Evolutionary conservation across 2,888 invertebrate species (phyloP).

Genomic region (Pasiphila rectangulata): DNA sequence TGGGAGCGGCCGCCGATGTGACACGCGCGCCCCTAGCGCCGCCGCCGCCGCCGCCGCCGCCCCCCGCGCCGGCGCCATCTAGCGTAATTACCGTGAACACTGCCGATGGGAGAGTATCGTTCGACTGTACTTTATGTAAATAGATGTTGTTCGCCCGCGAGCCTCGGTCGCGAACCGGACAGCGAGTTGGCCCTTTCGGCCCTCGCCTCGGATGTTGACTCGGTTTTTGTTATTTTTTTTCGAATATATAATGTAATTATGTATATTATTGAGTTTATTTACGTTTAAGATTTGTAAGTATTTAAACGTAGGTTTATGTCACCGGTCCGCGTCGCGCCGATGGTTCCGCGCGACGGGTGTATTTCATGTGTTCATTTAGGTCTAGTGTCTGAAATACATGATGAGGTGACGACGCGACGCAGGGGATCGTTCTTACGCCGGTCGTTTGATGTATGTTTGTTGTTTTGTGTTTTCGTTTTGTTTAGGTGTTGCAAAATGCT

Average conservation of each 20-base stretch:
- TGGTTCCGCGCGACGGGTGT: constrained; percentile 61
- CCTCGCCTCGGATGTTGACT: constrained; percentile 45
- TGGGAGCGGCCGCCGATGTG: constrained; percentile 78
- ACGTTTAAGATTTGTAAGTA: constrained; percentile 76
- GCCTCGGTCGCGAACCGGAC: background rate
- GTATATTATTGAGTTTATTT: constrained; percentile 80
- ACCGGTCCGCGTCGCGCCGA: constrained; percentile 55
- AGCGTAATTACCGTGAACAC: constrained; percentile 34
- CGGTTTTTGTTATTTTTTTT: constrained; percentile 62
- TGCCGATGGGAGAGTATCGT: constrained; percentile 22
- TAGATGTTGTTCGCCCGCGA: constrained; percentile 36
- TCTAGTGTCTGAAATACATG: constrained; percentile 74
- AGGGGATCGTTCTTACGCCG: constrained; percentile 61
- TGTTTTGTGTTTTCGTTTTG: constrained; percentile 71
- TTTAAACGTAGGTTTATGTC: constrained; percentile 65
- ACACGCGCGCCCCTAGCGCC: constrained; percentile 57
- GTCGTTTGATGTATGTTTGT: constrained; percentile 71
- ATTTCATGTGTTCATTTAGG: constrained; percentile 80
- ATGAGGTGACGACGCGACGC: constrained; percentile 55
- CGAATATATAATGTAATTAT: constrained; percentile 80
- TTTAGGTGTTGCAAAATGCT: constrained; percentile 66
- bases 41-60: constrained; percentile 32
- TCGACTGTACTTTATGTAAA: constrained; percentile 39
- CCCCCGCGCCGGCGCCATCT: constrained; percentile 34
- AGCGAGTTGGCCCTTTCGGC: constrained; percentile 14